Evolutionary conservation across 2,113 vertebrate species (phyloP).

Genomic region (Elephantulus edwardii): DNA sequence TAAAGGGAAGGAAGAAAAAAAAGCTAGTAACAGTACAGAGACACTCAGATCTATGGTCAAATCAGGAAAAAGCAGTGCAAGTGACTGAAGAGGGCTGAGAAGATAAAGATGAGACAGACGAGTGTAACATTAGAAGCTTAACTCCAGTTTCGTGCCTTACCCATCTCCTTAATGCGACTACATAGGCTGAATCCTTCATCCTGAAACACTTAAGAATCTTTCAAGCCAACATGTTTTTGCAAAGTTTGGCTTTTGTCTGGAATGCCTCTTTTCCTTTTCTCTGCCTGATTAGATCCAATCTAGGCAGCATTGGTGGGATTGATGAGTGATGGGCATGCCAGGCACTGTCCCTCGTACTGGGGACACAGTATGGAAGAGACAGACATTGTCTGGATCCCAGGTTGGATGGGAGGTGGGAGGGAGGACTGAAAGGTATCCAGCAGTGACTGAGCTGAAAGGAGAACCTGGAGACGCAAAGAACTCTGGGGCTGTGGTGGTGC

Average conservation of each 20-base stretch:
- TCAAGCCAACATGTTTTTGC: neutral
- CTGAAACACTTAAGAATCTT: neutral
- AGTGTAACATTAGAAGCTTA: neutral
- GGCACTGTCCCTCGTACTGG: neutral
- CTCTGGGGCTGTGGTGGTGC: neutral
- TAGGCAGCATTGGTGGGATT: neutral
- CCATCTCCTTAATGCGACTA: neutral
- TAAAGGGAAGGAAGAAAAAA: constrained; percentile 18
- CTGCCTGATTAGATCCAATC: neutral
- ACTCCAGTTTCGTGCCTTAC: neutral
- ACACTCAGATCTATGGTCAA: neutral
- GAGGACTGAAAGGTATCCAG: neutral
- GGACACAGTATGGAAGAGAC: rapidly evolving
- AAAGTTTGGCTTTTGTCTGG: neutral
- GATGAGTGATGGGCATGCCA: neutral
- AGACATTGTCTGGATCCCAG: neutral
- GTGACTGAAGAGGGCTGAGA: neutral
- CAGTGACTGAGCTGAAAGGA: neutral
- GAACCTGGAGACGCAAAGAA: neutral
- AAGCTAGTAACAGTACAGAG: neutral
- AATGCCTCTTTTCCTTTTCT: neutral
- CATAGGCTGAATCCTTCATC: neutral
- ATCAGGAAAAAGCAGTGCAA: neutral
- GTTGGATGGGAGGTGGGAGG: too few species aligned
- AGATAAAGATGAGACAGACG: neutral